Base-by-base conservation (phyloP, 2,888 invertebrate genomes). In the Ceriagrion tenellum region DNA sequence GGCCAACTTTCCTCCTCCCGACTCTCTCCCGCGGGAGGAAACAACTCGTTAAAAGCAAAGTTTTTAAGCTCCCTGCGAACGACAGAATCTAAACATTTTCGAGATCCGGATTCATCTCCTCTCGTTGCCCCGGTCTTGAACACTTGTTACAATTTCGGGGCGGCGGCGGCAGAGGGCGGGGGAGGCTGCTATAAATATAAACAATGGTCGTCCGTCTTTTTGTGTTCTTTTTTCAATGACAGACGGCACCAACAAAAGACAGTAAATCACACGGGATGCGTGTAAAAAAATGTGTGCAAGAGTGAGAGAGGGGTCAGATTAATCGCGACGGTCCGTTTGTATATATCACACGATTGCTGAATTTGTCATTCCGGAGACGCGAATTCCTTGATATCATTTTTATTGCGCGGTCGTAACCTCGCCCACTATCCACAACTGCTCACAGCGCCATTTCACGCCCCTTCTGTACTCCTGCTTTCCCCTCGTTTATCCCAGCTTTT, bases 371-470 rank as follows among this genome's bases (percentile, higher is more conserved):
- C 40, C n/a, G n/a, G 69, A 74, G 47, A 69, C 47, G 69, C 8
- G 93, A 69, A 69, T 93, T 93, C 69, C 30, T 47, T 63, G 93
- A 63, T 40, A 93, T 93, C 59, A 93, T 93, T 93, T 93, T 93
- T 93, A 93, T 63, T 81, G 35, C 81, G 81, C 18, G 81, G 81
- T 81, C 81, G 81, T 81, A 81, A 81, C 81, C 81, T 81, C 81
- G 81, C 18, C 81, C 35, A 30, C 81, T 16, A n/a, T 74, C 74
- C 30, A 30, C 30, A 35, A 81, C 81, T 81, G 81, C 81, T 81
- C 81, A n/a, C 81, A 18, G 35, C 81, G 81, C 35, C 35, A 69
- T 69, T 69, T 69, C n/a, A 30, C 35, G 16, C 81, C 81, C 81
- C 69, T 23, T 81, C 81, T 35, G 35, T n/a, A 35, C 81, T 35